Conservation (phyloP, 2,113 vertebrate species). For the Equus quagga region DNA sequence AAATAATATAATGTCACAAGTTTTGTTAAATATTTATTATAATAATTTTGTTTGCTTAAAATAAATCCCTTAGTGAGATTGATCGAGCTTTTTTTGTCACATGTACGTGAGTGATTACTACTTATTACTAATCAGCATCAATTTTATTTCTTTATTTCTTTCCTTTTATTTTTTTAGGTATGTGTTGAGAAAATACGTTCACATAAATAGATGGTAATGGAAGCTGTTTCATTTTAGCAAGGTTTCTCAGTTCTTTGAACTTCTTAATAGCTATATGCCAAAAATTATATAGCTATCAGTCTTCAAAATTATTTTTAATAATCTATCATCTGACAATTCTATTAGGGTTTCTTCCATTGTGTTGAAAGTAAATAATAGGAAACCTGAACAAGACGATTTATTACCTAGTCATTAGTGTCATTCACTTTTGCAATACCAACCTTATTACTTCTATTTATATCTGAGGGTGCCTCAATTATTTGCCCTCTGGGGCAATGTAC, state of each 20-base stretch:
- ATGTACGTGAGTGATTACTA: not conserved
- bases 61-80: not conserved
- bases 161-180: not conserved
- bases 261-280: not conserved
- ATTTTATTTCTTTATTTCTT: not conserved
- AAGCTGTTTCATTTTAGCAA: not conserved
- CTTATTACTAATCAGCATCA: not conserved
- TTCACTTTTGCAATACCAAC: not conserved
- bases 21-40: not conserved
- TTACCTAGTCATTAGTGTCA: not conserved
- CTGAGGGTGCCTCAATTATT: not conserved
- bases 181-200: not conserved
- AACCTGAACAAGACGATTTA: not conserved
- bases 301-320: conserved; percentile 61
- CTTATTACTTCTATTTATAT: not conserved
- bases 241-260: not conserved
- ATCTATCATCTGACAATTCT: conserved; percentile 25
- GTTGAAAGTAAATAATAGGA: conserved; percentile 51
- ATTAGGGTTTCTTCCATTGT: conserved; percentile 21
- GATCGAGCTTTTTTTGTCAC: not conserved
- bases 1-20: not conserved
- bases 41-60: not conserved
- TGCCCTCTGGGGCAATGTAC: not conserved
- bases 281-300: not conserved
- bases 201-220: not conserved